These are phyloP conservation scores for Cavia aperea DNA, from an alignment of 2,113 vertebrate genomes.

Conservation along the genomic window DNA sequence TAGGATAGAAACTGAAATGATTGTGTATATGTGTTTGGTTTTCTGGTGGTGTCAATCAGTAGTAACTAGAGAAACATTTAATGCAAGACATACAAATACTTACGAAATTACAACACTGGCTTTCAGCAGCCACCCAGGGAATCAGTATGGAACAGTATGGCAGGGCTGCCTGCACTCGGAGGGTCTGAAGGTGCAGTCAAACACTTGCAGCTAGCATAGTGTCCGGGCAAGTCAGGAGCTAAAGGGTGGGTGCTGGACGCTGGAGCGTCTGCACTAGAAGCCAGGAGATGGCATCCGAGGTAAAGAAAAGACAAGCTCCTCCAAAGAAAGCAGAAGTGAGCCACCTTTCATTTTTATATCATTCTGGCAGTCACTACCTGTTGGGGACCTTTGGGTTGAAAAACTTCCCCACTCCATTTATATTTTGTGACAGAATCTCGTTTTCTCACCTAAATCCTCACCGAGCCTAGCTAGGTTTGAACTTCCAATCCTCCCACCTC, in stretches of 20 bases:
- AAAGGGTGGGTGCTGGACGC: background rate
- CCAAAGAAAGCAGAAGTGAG: background rate
- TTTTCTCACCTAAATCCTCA: background rate
- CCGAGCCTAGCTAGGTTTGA: background rate
- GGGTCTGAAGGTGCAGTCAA: background rate
- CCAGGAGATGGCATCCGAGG: background rate
- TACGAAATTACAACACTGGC: background rate
- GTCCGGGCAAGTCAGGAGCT: background rate
- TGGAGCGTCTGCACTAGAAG: background rate
- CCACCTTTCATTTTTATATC: background rate
- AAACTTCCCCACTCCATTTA: background rate
- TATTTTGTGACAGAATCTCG: background rate
- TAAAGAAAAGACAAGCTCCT: background rate
- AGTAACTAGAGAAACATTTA: background rate
- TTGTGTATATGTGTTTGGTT: background rate
- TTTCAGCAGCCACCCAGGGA: background rate
- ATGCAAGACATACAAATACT: background rate
- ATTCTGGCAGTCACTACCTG: background rate
- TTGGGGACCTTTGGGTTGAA: background rate
- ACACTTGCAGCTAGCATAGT: background rate
- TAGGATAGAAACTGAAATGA: background rate
- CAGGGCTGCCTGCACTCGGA: background rate
- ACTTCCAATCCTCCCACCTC: background rate
- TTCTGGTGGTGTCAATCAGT: background rate
- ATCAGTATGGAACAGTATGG: background rate